Evolutionary conservation across 2,797 vertebrate species (phyloP).

Genomic region (Sitta carolinensis): DNA sequence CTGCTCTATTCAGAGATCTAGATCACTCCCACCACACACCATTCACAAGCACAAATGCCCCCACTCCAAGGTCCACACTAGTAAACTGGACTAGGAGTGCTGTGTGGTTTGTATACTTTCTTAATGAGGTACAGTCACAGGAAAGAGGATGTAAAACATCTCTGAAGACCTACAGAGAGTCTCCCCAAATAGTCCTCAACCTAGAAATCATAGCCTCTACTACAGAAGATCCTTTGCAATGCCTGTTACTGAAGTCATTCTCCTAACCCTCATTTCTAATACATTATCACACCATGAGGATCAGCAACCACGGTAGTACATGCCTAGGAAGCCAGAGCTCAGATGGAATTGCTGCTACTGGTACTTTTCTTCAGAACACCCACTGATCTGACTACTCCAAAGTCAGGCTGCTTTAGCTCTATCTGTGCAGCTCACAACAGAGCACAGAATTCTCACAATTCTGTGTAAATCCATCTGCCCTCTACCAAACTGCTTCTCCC

Average conservation of each 20-base stretch:
- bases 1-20: background rate
- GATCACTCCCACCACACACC: background rate
- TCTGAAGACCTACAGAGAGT: background rate
- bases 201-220: background rate
- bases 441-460: background rate
- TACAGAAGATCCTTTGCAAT: background rate
- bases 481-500: background rate
- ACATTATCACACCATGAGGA: background rate
- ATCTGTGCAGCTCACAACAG: rapidly evolving
- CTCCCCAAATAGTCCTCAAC: background rate
- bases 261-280: background rate
- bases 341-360: background rate
- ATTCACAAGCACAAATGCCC: background rate
- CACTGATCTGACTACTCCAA: background rate
- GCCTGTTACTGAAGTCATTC: background rate
- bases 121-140: background rate
- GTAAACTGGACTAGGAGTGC: background rate
- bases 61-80: background rate
- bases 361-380: background rate
- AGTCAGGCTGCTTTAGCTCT: background rate
- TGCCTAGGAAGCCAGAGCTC: background rate
- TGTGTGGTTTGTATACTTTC: background rate
- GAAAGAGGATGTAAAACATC: background rate
- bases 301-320: background rate
- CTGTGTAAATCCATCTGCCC: background rate